Evolutionary conservation across 2,797 vertebrate genomes (phyloP), one percentile per base, ranked within the genome.

Genomic region (Spinus pinus): DNA sequence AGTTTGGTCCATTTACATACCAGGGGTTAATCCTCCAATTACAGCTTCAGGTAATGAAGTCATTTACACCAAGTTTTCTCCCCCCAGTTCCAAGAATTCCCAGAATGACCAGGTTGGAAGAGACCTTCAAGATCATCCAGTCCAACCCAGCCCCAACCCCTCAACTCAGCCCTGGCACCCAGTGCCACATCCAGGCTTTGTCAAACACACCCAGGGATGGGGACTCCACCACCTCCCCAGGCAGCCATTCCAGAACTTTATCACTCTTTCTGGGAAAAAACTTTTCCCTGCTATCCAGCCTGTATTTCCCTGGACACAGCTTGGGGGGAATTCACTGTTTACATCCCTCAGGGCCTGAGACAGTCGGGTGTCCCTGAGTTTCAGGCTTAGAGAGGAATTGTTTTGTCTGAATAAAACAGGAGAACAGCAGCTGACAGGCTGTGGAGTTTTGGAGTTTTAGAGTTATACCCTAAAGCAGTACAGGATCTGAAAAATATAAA

Each of bases 81-180:
- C 28, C 13, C 5, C 4, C 7, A 24, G 5, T 37, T 37, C 37
- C 10, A 10, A 37, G 37, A 37, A 37, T 37, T 57, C 22, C 10
- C 54, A 57, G n/a, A 35, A 25, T 57, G 23, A 11, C 10, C n/a
- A 57, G n/a, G 23, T 17, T 35, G n/a, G 54, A 5, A 57, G 23
- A 35, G 33, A 35, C 54, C 33, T 35, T 35, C 54, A 35, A 35
- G 33, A 0, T 0, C 54, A 57, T 25, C 0, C 5, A 35, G 23
- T 57, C 33, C 33, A 57, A 6, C n/a, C 15, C 54, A 57, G n/a
- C 54, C 33, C 54, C n/a, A 57, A 8, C 23, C 3, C 0, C 54
- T 57, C 54, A 57, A 57, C n/a, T 4, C 0, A 57, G 0, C 54
- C 54, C 54, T 57, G 54, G 54, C 54, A 5, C 54, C n/a, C 56